Conservation (phyloP, 1,140 invertebrate genomes). For the Drosophila pandora region DNA sequence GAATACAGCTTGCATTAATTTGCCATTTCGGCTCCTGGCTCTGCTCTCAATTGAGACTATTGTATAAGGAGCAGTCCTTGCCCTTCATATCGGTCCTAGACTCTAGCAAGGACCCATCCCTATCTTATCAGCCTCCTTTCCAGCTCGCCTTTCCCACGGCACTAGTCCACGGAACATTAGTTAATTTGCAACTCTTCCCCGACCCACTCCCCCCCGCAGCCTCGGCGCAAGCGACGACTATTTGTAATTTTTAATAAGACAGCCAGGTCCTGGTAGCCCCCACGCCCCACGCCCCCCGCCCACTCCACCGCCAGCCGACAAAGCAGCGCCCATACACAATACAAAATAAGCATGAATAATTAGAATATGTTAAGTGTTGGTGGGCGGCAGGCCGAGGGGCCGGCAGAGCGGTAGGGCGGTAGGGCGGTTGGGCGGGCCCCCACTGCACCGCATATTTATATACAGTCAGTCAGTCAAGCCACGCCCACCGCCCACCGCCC, state of each 20-base stretch:
- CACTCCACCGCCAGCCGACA: constrained; percentile 5
- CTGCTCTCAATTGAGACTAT: too few species aligned
- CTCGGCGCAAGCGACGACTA: constrained; percentile 58
- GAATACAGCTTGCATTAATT: too few species aligned
- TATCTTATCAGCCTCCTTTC: too few species aligned
- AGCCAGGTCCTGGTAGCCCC: constrained; percentile 14
- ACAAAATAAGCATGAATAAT: constrained; percentile 84
- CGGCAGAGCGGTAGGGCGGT: neutral
- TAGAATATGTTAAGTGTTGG: constrained; percentile 83
- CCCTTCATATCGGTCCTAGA: too few species aligned
- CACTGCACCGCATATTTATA: constrained; percentile 72
- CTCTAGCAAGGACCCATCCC: too few species aligned
- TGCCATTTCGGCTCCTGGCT: too few species aligned
- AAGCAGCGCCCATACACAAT: constrained; percentile 66
- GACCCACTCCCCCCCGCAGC: too few species aligned
- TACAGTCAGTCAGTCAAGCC: constrained; percentile 73
- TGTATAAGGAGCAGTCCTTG: too few species aligned
- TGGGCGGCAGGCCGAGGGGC: constrained; percentile 23
- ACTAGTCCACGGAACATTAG: neutral
- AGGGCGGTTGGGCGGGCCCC: neutral
- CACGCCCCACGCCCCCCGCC: neutral
- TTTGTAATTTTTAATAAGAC: constrained; percentile 82
- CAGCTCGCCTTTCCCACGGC: neutral
- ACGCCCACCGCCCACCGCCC: constrained; percentile 37
- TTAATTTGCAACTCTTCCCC: too few species aligned